Conservation (phyloP, 2,113 vertebrate genomes). For the Caloenas nicobarica region DNA sequence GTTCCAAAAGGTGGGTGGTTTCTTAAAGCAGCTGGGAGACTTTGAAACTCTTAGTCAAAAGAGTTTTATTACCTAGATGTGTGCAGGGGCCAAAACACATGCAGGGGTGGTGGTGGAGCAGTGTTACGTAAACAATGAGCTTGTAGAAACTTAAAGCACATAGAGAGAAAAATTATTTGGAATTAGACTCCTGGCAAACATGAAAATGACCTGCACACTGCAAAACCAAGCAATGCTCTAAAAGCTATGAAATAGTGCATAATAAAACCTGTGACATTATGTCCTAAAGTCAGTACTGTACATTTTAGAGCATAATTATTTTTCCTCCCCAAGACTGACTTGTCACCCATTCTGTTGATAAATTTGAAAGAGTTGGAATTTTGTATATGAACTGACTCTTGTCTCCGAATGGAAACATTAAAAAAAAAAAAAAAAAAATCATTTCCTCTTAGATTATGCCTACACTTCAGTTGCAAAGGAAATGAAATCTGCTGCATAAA, state of each 20-base stretch:
- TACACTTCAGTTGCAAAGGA: background rate
- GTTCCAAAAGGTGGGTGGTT: background rate
- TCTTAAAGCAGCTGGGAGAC: background rate
- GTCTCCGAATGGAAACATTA: background rate
- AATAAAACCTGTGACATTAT: background rate
- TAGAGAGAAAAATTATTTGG: background rate
- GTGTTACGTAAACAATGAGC: background rate
- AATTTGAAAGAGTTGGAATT: background rate
- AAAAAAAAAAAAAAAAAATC: background rate
- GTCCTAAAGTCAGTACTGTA: background rate
- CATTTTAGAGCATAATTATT: background rate
- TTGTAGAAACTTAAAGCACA: background rate
- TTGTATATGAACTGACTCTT: background rate
- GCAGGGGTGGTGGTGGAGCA: background rate
- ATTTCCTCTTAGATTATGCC: background rate
- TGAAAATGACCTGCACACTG: fast-evolving
- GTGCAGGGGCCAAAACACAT: background rate
- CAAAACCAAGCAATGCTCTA: background rate
- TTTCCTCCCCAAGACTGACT: background rate
- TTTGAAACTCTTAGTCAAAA: background rate
- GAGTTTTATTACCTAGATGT: background rate
- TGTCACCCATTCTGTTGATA: background rate
- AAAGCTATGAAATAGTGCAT: background rate
- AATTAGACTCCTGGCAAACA: background rate
- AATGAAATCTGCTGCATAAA: background rate